Evolutionary conservation across 2,888 invertebrate species (phyloP).

Genomic region (Phaonia tiefii): DNA sequence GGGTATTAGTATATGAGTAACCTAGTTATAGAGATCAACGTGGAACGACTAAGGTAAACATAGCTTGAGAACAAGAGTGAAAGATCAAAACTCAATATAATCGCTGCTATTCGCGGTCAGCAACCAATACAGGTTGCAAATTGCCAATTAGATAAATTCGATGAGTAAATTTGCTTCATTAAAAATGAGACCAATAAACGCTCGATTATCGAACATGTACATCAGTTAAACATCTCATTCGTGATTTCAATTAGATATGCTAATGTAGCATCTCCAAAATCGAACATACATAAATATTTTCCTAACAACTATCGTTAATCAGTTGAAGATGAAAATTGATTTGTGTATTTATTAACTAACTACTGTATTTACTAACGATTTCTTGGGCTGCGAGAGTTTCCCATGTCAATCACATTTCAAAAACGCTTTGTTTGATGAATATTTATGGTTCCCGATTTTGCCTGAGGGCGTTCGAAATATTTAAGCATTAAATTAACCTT

Average conservation of each 20-base stretch:
- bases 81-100: no score
- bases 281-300: not conserved
- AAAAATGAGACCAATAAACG: no score
- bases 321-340: slow-evolving; percentile 3
- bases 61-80: no score
- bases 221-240: no score
- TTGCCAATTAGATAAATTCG: no score
- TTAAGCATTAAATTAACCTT: slow-evolving; percentile 37
- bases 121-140: no score
- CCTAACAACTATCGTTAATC: not conserved
- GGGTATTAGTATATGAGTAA: no score
- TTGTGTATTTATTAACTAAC: not conserved
- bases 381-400: slow-evolving; percentile 23
- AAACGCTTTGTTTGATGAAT: slow-evolving; percentile 5
- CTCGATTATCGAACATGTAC: no score
- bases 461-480: slow-evolving; percentile 14
- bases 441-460: not conserved
- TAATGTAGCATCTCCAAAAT: not conserved
- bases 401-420: slow-evolving; percentile 46
- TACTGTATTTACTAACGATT: not conserved
- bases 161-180: no score
- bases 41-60: no score
- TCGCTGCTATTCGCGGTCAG: no score
- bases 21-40: no score
- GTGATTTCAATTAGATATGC: not conserved